Evolutionary conservation across 2,888 invertebrate genomes (phyloP), one percentile per base, ranked within the genome.

Genomic region (Leptura quadrifasciata): DNA sequence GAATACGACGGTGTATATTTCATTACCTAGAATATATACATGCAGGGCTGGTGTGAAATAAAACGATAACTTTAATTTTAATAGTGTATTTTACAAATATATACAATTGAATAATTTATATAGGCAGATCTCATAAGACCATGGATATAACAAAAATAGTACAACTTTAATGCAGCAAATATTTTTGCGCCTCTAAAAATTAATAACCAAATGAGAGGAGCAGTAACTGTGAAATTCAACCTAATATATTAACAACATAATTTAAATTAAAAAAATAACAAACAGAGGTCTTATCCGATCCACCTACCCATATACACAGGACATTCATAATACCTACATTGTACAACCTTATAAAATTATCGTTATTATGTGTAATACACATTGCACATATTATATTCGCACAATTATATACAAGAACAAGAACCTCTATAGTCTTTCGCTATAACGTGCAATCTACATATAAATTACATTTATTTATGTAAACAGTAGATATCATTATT

Each of bases 341-440:
- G 15, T 71, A 52, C 52, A 52, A 18, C 71, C 61, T 55, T 75
- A 72, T 17, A 75, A 75, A 75, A 72, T 65, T 73, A 68, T 52
- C 47, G 31, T 65, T 65, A 67, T 58, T 76, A 58, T 76, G 61
- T 72, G 73, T 61, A 52, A 39, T 39, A 76, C 61, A 67, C 65
- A 76, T 76, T 76, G 76, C 76, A 76, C 73, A 68, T 72, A n/a
- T n/a, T n/a, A 60, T 65, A 75, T 31, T 58, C 71, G 61, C 63
- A 76, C 52, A 61, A 72, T 58, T 75, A 72, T 76, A 72, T 76
- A 76, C 76, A 76, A 54, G 68, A 39, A 74, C 27, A 18, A 24
- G 54, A 20, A 61, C 31, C 58, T 58, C 71, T 71, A 71, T 17
- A 61, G 69, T 69, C 57, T 57, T 18, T 72, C 17, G 17, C 74